Base-by-base conservation (phyloP, 2,888 invertebrate genomes). In the Agrochola lychnidis region DNA sequence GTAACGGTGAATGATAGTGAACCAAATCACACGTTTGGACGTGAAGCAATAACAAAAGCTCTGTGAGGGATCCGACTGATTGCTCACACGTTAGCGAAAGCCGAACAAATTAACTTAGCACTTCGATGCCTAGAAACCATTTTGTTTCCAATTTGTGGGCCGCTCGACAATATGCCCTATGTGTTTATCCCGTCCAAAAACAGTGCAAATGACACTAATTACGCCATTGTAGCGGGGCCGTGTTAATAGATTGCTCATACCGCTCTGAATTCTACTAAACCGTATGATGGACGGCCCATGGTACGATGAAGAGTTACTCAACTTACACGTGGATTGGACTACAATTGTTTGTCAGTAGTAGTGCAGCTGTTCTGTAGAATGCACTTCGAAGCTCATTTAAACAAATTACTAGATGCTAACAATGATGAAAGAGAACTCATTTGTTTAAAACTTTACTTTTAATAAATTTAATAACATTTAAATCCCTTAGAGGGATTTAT, bases 161-260 rank as follows among this genome's bases (percentile, higher is more conserved):
- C 83, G 91, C 86, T 93, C 94, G 94, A 95, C 96, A 96, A 94
- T 94, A 92, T 94, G 92, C 92, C 92, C 92, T 91, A 93, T 94
- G 93, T 96, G 95, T 96, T 96, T 94, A 96, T 96, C 96, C 95
- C 95, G 91, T 95, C 95, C 95, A 94, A 95, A 95, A 96, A 95
- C 91, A 95, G 95, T 96, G 95, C 95, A 93, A 96, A 96, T 95
- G 96, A 95, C 95, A 95, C 96, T 96, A 96, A 96, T 96, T 95
- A 96, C 90, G 93, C 89, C 86, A 83, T 89, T 94, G 92, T 96
- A 91, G 94, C 95, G 90, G 85, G 88, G 89, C 82, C 85, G 94
- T 94, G 96, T 87, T 96, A 96, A 96, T 94, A 82, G 91, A 85
- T 94, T 94, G 92, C 92, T 93, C 94, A 95, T 91, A 95, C 93